Evolutionary conservation across 92 coral and sea anemone genomes (phyloP).

Genomic region (Siderastrea siderea): DNA sequence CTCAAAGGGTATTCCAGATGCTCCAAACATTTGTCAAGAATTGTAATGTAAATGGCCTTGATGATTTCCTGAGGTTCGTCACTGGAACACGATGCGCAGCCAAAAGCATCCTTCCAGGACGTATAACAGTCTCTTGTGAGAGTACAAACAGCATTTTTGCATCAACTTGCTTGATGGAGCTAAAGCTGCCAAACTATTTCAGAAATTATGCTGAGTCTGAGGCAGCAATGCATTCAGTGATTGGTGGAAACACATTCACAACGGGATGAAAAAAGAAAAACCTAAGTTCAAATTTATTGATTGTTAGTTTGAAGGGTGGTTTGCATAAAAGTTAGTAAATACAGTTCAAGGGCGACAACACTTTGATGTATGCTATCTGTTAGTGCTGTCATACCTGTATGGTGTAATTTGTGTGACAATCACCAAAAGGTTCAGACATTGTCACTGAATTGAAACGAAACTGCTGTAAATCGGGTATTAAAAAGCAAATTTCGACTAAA

Average conservation of each 20-base stretch:
- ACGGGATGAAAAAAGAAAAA: slow-evolving; percentile 14
- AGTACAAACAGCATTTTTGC: slow-evolving; percentile 32
- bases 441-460: too few species aligned
- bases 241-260: slow-evolving; percentile 61
- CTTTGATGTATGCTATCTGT: too few species aligned
- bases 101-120: slow-evolving; percentile 38
- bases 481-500: background rate
- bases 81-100: slow-evolving; percentile 43
- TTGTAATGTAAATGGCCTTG: slow-evolving; percentile 18
- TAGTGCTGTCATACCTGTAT: too few species aligned
- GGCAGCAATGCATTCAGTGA: slow-evolving; percentile 54
- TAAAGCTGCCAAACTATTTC: slow-evolving; percentile 61
- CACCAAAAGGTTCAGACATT: slow-evolving; percentile 11
- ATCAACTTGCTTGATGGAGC: slow-evolving; percentile 57
- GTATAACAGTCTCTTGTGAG: slow-evolving; percentile 28
- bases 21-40: slow-evolving; percentile 41
- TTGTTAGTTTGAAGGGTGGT: background rate
- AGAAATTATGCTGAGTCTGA: slow-evolving; percentile 48
- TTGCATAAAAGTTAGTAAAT: too few species aligned
- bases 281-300: background rate
- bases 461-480: background rate
- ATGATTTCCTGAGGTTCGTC: slow-evolving; percentile 54
- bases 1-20: slow-evolving; percentile 42
- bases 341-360: too few species aligned
- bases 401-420: background rate